Evolutionary conservation across 2,888 invertebrate species (phyloP), one percentile per base, ranked within the genome.

Genomic region (Dryobotodes eremita): DNA sequence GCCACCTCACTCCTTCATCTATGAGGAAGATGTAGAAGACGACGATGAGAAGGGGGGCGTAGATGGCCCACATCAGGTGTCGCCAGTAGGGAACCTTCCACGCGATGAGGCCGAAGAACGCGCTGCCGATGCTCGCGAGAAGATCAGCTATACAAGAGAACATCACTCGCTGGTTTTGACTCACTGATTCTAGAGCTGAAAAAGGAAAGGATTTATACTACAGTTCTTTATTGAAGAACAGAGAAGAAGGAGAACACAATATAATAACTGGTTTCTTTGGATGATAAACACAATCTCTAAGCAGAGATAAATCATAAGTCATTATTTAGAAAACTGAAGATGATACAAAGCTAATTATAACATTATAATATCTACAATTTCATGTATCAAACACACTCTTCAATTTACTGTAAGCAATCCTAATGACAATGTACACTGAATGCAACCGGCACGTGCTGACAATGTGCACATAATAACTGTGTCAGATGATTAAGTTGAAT

Each of bases 1-100:
- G 97, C 98, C 98, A 99, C 84, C 98, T 97, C 46, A 98, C 97
- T 2, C 98, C 98, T 93, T 98, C 98, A 5, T 98, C 98, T n/a
- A 98, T 95, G 11, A 98, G 92, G 97, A 98, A 98, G 80, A 98
- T 97, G 91, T 98, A 98, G 80, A 97, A 96, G 46, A 98, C 94
- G 46, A 98, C 97, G 0, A 98, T 93, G 5, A 98, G 93, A 0
- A 98, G 97, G 0, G 98, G 98, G 0, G 97, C 97, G 91, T 98
- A 98, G 74, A 98, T 97, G 59, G 98, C 97, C 57, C 98, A 94
- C 88, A 98, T 97, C 86, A 98, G 94, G 85, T 97, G 93, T 84
- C 98, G 97, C 98, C 98, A 99, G 91, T 98, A 97, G 59, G 97
- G 97, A 7, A 97, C 95, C 91, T 97, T 96, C 97, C 98, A 98